A percentile compares a stretch with the other conserved stretches of the same genome.
Evolutionary conservation across 2,888 invertebrate species (phyloP).

Genomic region (Atethmia centrago): DNA sequence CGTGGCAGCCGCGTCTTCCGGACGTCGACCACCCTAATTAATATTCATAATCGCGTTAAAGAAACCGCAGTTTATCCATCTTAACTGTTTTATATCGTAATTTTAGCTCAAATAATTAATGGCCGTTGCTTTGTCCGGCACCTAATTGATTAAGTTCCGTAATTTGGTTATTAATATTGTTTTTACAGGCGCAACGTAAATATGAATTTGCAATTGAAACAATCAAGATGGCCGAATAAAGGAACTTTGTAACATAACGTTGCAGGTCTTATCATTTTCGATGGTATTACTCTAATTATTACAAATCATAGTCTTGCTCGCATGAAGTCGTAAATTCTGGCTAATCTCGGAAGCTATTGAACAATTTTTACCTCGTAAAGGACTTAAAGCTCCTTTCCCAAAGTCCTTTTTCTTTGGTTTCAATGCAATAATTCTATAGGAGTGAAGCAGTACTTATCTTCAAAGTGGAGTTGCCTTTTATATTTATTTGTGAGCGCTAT

Average conservation of each 20-base stretch:
- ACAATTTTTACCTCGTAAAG: slow-evolving; percentile 12
- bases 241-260: background rate
- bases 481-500: slow-evolving; percentile 57
- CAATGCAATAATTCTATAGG: slow-evolving; percentile 45
- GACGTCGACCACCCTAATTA: slow-evolving; percentile 69
- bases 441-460: slow-evolving; percentile 54
- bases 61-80: slow-evolving; percentile 73
- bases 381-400: slow-evolving; percentile 19
- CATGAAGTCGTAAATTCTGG: slow-evolving; percentile 7
- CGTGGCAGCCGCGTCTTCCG: slow-evolving; percentile 41
- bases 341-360: slow-evolving; percentile 27
- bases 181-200: slow-evolving; percentile 55
- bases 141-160: slow-evolving; percentile 68
- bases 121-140: slow-evolving; percentile 63
- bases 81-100: slow-evolving; percentile 74
- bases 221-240: slow-evolving; percentile 10
- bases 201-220: slow-evolving; percentile 30
- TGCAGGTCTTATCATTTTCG: background rate
- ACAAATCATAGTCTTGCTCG: slow-evolving; percentile 8
- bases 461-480: slow-evolving; percentile 54
- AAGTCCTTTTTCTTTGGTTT: slow-evolving; percentile 36
- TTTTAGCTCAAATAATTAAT: slow-evolving; percentile 67
- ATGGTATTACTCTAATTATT: slow-evolving; percentile 6
- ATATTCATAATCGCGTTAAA: slow-evolving; percentile 81
- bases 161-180: slow-evolving; percentile 64